Conservation (phyloP, 2,797 vertebrate species). For the Somateria mollissima region DNA sequence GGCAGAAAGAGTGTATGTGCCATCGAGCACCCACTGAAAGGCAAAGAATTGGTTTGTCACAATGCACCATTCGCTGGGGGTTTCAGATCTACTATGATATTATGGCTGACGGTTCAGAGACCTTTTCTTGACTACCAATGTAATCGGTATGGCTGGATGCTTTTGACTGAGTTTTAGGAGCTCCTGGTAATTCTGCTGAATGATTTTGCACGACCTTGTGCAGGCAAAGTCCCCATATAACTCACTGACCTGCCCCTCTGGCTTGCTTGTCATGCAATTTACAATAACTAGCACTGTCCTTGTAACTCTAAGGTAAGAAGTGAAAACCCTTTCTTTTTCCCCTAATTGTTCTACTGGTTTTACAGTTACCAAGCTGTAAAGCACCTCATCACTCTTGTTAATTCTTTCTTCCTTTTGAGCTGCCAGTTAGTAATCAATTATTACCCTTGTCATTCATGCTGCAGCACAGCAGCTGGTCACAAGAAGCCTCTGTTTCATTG, state of each 20-base stretch:
- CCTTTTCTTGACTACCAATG: slow-evolving; percentile 32
- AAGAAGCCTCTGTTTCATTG: slow-evolving; percentile 87
- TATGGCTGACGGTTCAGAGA: slow-evolving; percentile 39
- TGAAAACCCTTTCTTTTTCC: slow-evolving; percentile 37
- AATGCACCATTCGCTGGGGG: slow-evolving; percentile 32
- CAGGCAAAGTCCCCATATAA: not conserved
- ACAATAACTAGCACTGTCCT: slow-evolving; percentile 60
- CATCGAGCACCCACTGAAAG: slow-evolving; percentile 24
- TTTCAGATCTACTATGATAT: slow-evolving; percentile 59
- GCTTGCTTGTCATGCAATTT: slow-evolving; percentile 42
- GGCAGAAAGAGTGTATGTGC: slow-evolving; percentile 10
- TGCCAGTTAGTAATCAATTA: slow-evolving; percentile 89
- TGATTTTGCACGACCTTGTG: not conserved
- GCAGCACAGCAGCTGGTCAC: slow-evolving; percentile 90
- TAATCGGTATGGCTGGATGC: slow-evolving; percentile 28
- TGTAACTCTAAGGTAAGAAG: slow-evolving; percentile 66
- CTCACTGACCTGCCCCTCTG: slow-evolving; percentile 5
- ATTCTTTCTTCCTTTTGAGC: slow-evolving; percentile 85
- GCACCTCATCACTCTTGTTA: slow-evolving; percentile 75
- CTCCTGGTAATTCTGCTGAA: not conserved
- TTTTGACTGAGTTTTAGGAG: slow-evolving; percentile 25
- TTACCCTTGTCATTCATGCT: slow-evolving; percentile 89
- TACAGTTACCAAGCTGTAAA: slow-evolving; percentile 78
- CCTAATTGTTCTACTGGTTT: slow-evolving; percentile 56
- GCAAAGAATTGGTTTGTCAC: slow-evolving; percentile 47